Base-by-base conservation (phyloP, 2,888 invertebrate species). In the Noctua janthina region DNA sequence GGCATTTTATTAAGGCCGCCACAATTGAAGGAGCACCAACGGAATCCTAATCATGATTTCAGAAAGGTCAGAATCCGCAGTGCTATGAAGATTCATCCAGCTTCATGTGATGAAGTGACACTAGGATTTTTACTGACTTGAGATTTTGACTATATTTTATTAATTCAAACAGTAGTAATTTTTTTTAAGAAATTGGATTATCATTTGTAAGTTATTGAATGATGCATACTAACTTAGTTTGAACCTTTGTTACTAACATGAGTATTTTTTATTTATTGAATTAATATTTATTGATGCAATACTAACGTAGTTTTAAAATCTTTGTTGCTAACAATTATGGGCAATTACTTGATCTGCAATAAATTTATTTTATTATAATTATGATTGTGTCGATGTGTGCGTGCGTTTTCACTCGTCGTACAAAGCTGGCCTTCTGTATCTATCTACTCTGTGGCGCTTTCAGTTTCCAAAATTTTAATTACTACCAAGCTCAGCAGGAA, bases 401-500 rank as follows among this genome's bases (percentile, higher is more conserved):
- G 29, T 59, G 6, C 17, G 1, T 11, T 54, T 20, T 51, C 10
- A 0, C 5, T 43, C 1, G 2, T 11, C 35, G 13, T 72, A 49
- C 13, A 1, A 1, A 64, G 17, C 3, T 0, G 7, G 7, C 6
- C 17, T 81, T 84, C 78, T 81, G 39, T 6, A 1, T 1, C 0
- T 35, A 43, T 15, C 0, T 70, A 69, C 20, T 78, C 46, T 20
- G 2, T 70, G 78, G 2, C n/a, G 0, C 11, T 49, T 78, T 80
- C 89, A 87, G 90, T 90, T 88, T 83, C 89, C 89, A 90, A 89
- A 89, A 90, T 90, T 90, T 89, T 89, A 89, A 89, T 89, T 89
- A 90, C 90, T 88, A 76, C 66, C 70, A 71, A 74, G 83, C 85
- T 82, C 85, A 74, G 74, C 86, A 87, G 90, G 84, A 89, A 77